phyloP scores from a whole-genome alignment of 2,888 invertebrate genomes.

The Oscheius myriophilus region DNA sequence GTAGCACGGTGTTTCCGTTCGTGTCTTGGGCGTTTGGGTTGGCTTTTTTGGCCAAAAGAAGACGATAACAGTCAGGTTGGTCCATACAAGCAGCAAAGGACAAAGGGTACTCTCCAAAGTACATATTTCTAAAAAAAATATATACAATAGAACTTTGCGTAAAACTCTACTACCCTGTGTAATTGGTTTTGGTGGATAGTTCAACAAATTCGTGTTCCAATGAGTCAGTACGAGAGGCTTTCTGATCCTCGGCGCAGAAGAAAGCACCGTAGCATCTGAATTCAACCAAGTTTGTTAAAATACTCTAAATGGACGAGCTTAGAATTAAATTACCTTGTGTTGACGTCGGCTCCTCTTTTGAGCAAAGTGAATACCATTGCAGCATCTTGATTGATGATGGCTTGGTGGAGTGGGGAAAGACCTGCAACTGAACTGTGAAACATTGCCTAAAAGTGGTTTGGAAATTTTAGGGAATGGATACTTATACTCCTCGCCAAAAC shows the following conservation, averaged over 20 bases:
- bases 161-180: constrained; percentile 81
- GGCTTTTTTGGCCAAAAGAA: constrained; percentile 84
- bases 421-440: constrained; percentile 36
- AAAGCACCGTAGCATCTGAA: constrained; percentile 83
- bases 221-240: constrained; percentile 84
- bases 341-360: constrained; percentile 89
- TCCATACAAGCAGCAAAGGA: constrained; percentile 94
- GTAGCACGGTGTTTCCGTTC: constrained; percentile 94
- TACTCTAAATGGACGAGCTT: too few relatives aligned
- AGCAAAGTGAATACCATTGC: constrained; percentile 94
- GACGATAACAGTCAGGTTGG: constrained; percentile 90
- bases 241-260: constrained; percentile 88
- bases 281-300: too few relatives aligned
- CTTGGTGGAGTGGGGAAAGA: constrained; percentile 82
- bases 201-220: constrained; percentile 90
- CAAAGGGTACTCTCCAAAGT: constrained; percentile 97
- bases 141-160: too few relatives aligned
- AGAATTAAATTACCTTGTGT: constrained; percentile 75
- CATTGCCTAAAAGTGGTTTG: background rate
- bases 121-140: constrained; percentile 81
- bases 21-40: constrained; percentile 93
- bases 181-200: constrained; percentile 83
- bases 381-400: constrained; percentile 97
- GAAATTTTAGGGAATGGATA: too few relatives aligned
- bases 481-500: too few relatives aligned